These are phyloP conservation scores for Macrobrachium rosenbergii DNA, from an alignment of 1,140 invertebrate species.

Conservation along the genomic window DNA sequence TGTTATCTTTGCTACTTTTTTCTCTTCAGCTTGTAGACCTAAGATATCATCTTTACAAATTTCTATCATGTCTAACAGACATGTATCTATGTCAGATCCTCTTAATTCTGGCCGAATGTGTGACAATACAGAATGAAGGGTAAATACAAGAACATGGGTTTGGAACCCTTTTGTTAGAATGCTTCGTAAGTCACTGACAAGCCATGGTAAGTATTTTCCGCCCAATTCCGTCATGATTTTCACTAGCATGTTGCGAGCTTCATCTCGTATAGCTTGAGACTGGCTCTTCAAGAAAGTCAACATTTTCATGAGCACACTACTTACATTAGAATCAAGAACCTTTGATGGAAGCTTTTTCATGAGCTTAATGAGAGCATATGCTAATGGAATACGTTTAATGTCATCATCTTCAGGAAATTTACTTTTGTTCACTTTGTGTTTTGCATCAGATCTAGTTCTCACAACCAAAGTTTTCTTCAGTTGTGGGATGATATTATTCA, in stretches of 20 bases:
- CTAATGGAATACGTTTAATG: constrained; percentile 90
- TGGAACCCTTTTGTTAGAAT: constrained; percentile 91
- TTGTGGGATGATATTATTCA: constrained; percentile 76
- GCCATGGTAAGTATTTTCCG: constrained; percentile 81
- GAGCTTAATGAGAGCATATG: constrained; percentile 91
- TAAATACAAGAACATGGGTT: constrained; percentile 91
- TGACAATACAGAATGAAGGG: constrained; percentile 86
- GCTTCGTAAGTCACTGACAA: constrained; percentile 86
- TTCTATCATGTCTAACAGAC: constrained; percentile 84
- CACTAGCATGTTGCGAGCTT: constrained; percentile 88
- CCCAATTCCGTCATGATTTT: constrained; percentile 91
- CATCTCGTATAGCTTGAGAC: constrained; percentile 87
- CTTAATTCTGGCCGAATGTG: constrained; percentile 78
- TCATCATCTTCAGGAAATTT: constrained; percentile 82
- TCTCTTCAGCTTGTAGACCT: constrained; percentile 89
- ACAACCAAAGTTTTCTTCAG: constrained; percentile 78
- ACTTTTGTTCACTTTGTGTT: constrained; percentile 84
- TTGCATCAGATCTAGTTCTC: constrained; percentile 79
- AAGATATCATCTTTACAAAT: constrained; percentile 90
- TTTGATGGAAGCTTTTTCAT: constrained; percentile 87
- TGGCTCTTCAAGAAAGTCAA: constrained; percentile 91
- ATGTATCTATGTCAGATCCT: constrained; percentile 82
- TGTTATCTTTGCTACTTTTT: constrained; percentile 87
- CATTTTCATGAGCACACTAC: constrained; percentile 88
- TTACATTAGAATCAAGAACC: constrained; percentile 69